Conservation (phyloP, 2,113 vertebrate species). For the Hyperoodon ampullatus region DNA sequence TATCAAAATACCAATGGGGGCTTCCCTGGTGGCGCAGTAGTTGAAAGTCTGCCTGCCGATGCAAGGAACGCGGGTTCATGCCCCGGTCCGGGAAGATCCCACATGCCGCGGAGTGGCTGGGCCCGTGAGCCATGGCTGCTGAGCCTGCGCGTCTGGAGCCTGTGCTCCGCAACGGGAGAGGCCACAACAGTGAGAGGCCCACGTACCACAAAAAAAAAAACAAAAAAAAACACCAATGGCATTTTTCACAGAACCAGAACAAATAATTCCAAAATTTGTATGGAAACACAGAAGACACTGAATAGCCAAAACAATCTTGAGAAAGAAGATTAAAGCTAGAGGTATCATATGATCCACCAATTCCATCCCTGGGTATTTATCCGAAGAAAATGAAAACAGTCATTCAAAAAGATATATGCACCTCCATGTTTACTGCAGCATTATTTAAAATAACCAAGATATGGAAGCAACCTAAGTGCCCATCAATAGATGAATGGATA, state of each 20-base stretch:
- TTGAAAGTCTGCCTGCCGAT: no score
- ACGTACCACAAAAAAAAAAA: no score
- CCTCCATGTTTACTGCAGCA: not conserved
- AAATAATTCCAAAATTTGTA: not conserved
- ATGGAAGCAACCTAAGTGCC: not conserved
- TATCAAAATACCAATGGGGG: not conserved
- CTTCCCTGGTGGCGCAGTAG: no score
- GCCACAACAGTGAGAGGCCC: no score
- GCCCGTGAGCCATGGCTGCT: no score
- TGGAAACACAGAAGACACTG: not conserved
- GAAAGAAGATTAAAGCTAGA: not conserved
- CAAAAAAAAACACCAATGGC: not conserved
- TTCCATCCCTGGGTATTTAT: not conserved
- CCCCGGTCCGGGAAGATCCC: no score
- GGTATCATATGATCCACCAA: not conserved
- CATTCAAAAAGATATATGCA: not conserved
- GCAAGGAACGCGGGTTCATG: no score
- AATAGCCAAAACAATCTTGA: not conserved
- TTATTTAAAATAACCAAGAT: not conserved
- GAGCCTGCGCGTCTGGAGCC: no score
- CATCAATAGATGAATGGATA: not conserved
- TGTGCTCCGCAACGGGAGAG: no score
- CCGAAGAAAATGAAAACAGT: not conserved
- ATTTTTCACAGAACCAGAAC: not conserved
- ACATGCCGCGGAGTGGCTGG: no score